Evolutionary conservation across 1,140 invertebrate genomes (phyloP), one percentile per base, ranked within the genome.

Genomic region (Ectropis grisescens): DNA sequence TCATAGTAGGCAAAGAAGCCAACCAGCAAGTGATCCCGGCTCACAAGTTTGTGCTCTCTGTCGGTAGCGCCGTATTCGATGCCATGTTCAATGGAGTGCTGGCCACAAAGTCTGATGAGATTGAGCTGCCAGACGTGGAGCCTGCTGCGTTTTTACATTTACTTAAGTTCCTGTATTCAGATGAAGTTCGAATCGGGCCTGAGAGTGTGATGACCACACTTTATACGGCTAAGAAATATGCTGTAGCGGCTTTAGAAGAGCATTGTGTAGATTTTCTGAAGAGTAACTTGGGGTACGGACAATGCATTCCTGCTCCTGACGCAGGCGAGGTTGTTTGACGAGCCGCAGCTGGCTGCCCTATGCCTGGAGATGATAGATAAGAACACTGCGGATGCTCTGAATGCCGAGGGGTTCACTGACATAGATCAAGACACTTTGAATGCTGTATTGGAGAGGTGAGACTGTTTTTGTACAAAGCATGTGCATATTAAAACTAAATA

Each of bases 201-300:
- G 93, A 95, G 62, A 93, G 90, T 59, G 93, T 95, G 1, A 94
- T 95, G 92, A 92, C 92, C 1, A 93, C 91, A 3, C 65, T 95
- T 28, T 94, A 95, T 57, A 91, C 92, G 4, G 93, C 93, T 3
- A 95, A 95, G 55, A 95, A 95, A 58, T 95, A 95, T 79, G 91
- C 91, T 3, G 91, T 95, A 0, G 90, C 91, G 7, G 89, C 91
- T 6, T 71, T 95, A 35, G 93, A 95, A 62, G 89, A 90, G 47
- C 91, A 91, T 44, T 95, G 93, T 82, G 92, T 95, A 1, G 91
- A 94, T 52, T 95, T 93, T 72, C 76, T 95, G 7, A 91, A 93
- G 55, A 85, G 86, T 15, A 93, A 94, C 70, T 81, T 95, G 13
- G n/a, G 88, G 88, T 26, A 88, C 89, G 35, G 92, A 94, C 50